Evolutionary conservation across 2,797 vertebrate genomes (phyloP), one percentile per base, ranked within the genome.

Genomic region (Euthynnus affinis): DNA sequence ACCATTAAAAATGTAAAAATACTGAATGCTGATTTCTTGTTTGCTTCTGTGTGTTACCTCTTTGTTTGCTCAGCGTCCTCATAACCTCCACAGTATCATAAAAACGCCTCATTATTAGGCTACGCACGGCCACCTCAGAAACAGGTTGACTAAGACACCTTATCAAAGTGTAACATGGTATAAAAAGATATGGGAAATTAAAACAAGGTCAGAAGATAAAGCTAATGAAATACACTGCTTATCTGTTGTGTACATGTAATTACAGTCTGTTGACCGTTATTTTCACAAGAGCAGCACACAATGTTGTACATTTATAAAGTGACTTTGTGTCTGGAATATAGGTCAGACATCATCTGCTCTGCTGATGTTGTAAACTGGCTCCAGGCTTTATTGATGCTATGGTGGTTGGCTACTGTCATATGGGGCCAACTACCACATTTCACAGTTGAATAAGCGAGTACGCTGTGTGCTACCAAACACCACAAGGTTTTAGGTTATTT

Each of bases 311-410:
- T 69, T 1, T 25, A 58, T 37, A 34, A 10, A 25, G 69, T 20
- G 51, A 55, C 70, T 78, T 27, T 29, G 37, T 73, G 40, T 27
- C 60, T 56, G 20, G 56, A 64, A 88, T 75, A 67, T 88, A 60
- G 90, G 87, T 84, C 92, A 90, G 78, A 72, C 82, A 52, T 71
- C 79, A 87, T 67, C 75, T 81, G 82, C 77, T 69, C 72, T 48
- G 76, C 72, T 74, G 69, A 70, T 61, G 80, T 52, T 73, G 57
- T 46, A 60, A 79, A 80, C 51, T 42, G 53, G 25, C 87, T 78
- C 7, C 57, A 34, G 85, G 77, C 51, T 62, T 81, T 83, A 85
- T 85, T 78, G 78, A 88, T 82, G 78, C 76, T 74, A 56, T 5
- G 20, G 37, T 49, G 66, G 80, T 65, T 63, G 5, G 65, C 60